Evolutionary conservation across 1,140 invertebrate species (phyloP).

Genomic region (Tribolium madens): DNA sequence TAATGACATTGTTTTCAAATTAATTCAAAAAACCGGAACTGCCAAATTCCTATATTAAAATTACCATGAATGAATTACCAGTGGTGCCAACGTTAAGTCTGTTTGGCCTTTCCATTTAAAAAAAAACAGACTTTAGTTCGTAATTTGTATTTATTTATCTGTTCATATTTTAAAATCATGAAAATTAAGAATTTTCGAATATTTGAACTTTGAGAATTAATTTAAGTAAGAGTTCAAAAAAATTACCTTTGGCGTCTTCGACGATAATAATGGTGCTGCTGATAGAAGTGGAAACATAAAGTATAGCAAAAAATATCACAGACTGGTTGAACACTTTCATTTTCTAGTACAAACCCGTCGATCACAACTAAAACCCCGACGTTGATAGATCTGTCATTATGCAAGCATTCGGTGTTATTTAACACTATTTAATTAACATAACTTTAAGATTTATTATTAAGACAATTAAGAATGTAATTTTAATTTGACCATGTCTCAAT

Average conservation of each 20-base stretch:
- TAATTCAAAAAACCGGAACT: no score
- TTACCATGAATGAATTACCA: no score
- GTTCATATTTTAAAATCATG: no score
- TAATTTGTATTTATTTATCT: no score
- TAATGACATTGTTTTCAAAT: no score
- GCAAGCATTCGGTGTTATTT: slow-evolving; percentile 19
- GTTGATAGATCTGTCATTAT: slow-evolving; percentile 1
- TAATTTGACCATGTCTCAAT: slow-evolving; percentile 50
- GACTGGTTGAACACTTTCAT: slow-evolving; percentile 42
- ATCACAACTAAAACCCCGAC: slow-evolving; percentile 3
- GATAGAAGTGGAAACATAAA: slow-evolving; percentile 36
- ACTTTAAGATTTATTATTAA: slow-evolving; percentile 32
- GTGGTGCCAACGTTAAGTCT: no score
- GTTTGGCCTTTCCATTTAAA: no score
- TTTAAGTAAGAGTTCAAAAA: background rate
- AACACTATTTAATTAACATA: slow-evolving; percentile 38
- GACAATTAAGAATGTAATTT: slow-evolving; percentile 39
- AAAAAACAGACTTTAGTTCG: no score
- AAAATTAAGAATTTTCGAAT: no score
- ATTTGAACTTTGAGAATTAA: no score
- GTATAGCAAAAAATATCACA: slow-evolving; percentile 54
- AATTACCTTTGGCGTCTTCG: slow-evolving; percentile 64
- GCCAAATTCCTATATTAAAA: no score
- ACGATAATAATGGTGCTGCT: slow-evolving; percentile 61
- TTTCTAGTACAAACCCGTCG: slow-evolving; percentile 2